phyloP scores from a whole-genome alignment of 2,888 invertebrate genomes.

The Stictocephala bisonia region DNA sequence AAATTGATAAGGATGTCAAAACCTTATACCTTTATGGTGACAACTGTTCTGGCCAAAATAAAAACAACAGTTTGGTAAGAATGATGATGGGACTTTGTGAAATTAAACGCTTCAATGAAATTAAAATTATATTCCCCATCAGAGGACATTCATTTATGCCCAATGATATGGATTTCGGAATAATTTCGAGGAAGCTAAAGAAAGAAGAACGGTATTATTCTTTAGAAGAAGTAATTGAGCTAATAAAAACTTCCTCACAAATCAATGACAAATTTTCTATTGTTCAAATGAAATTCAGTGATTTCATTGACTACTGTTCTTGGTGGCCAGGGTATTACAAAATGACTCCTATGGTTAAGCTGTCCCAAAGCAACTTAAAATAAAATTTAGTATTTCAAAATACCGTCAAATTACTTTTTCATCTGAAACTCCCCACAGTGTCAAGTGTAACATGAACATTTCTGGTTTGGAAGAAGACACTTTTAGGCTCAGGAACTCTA shows the following conservation, averaged over 20 bases:
- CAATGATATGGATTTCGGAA: conserved; percentile 39
- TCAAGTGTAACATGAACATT: no score
- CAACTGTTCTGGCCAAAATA: conserved; percentile 48
- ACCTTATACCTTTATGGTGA: conserved; percentile 43
- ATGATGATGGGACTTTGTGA: conserved; percentile 33
- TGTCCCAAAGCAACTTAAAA: conserved; percentile 33
- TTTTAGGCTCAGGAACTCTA: not conserved
- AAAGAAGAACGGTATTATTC: conserved; percentile 39
- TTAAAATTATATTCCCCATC: conserved; percentile 12
- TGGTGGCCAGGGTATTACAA: no score
- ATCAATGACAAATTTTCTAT: conserved; percentile 4
- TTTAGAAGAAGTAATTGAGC: conserved; percentile 22
- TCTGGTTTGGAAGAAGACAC: conserved; percentile 6
- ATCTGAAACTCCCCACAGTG: no score
- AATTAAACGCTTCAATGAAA: conserved; percentile 35
- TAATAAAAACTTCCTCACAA: not conserved
- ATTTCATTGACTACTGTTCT: no score
- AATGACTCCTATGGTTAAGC: no score
- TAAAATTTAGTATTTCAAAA: conserved; percentile 26
- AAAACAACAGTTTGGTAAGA: conserved; percentile 39
- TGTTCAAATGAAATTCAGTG: not conserved
- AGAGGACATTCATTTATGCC: conserved; percentile 42
- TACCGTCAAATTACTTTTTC: conserved; percentile 10
- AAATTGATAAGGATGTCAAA: conserved; percentile 26
- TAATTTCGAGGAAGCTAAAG: conserved; percentile 38